Base-by-base conservation (phyloP, 2,797 vertebrate genomes). In the Oreonectes daqikongensis region DNA sequence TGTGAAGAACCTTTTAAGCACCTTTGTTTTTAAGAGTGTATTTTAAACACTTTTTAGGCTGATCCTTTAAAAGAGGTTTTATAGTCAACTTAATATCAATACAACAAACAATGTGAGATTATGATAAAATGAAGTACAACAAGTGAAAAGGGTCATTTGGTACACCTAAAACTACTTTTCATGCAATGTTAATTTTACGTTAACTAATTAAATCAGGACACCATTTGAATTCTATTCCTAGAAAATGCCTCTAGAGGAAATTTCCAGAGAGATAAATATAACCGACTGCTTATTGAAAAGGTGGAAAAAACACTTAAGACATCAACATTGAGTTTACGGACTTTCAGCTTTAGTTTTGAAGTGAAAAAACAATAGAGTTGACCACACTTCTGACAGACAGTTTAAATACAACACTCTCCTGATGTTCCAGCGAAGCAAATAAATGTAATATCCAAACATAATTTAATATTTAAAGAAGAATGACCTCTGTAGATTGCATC, bases 351-450 rank as follows among this genome's bases (percentile, higher is more conserved):
- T 28, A 57, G 26, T n/a, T 75, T 44, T n/a, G n/a, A n/a, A n/a
- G n/a, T n/a, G n/a, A n/a, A n/a, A n/a, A n/a, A n/a, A n/a, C n/a
- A n/a, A n/a, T n/a, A n/a, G n/a, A n/a, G n/a, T n/a, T n/a, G n/a
- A 38, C 60, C 73, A 59, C 52, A 50, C 71, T 35, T n/a, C 35
- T 63, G 59, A 50, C 14, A 55, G 48, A 30, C 30, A 14, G 40
- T 20, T 68, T 10, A 57, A 52, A 38, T 32, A 48, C 7, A 15
- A 69, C 22, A 60, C 55, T 57, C 26, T 12, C 46, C 46, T 53
- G 22, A 46, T 77, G 65, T 73, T 30, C 68, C 57, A 70, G n/a
- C 28, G 28, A 69, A 81, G 44, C 26, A 67, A 74, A 55, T 57
- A 22, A 55, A 30, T 18, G 3, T 32, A 24, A 75, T 18, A 75